These are phyloP conservation scores for Ceratoteleas bidentatus DNA, from an alignment of 1,140 invertebrate genomes.

Conservation along the genomic window DNA sequence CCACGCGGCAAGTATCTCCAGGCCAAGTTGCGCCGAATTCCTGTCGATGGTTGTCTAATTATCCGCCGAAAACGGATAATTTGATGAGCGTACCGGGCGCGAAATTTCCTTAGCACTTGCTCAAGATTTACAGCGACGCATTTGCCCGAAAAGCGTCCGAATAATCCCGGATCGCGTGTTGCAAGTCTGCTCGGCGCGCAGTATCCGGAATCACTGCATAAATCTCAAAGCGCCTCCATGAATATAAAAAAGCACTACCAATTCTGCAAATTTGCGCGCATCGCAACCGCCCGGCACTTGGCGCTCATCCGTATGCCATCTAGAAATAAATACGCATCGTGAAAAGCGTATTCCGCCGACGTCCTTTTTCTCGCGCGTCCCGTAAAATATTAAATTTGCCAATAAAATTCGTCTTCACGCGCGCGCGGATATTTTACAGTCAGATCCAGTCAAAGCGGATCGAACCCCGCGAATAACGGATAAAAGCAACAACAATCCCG, in stretches of 20 bases:
- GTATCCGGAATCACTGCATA: slow-evolving; percentile 59
- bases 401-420: slow-evolving; percentile 27
- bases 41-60: too few relatives aligned
- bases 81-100: too few relatives aligned
- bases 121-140: too few relatives aligned
- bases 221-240: slow-evolving; percentile 52
- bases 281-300: not conserved
- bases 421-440: too few relatives aligned
- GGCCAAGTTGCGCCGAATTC: too few relatives aligned
- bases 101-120: too few relatives aligned
- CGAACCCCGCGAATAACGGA: too few relatives aligned
- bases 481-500: too few relatives aligned
- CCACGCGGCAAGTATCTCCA: too few relatives aligned
- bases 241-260: slow-evolving; percentile 61
- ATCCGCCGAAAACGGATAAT: too few relatives aligned
- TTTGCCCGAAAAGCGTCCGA: too few relatives aligned
- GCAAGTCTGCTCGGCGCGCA: slow-evolving; percentile 28
- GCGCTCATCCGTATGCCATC: slow-evolving; percentile 26
- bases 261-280: slow-evolving; percentile 38
- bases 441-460: too few relatives aligned
- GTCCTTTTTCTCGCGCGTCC: slow-evolving; percentile 13
- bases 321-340: slow-evolving; percentile 50
- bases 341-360: slow-evolving; percentile 26
- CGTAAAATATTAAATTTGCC: slow-evolving; percentile 52
- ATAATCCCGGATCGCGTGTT: slow-evolving; percentile 38